These are phyloP conservation scores for Elephas maximus DNA, from an alignment of 2,113 vertebrate species.

Conservation along the genomic window DNA sequence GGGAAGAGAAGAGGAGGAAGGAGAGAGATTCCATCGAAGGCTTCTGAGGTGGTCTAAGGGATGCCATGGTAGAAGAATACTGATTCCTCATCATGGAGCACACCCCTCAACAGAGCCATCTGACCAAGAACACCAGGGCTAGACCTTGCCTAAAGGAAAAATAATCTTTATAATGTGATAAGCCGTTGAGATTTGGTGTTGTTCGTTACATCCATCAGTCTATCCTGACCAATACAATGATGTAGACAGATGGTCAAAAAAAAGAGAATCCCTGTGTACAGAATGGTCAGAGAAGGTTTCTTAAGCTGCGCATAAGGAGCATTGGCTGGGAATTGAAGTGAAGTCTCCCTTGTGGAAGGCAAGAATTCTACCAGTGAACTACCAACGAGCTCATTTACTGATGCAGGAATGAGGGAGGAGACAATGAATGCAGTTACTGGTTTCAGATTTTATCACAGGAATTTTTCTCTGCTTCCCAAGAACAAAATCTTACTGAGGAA, in stretches of 20 bases:
- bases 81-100: background rate
- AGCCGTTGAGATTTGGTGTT: background rate
- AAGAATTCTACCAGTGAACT: background rate
- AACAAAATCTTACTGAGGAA: background rate
- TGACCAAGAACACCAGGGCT: background rate
- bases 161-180: background rate
- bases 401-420: background rate
- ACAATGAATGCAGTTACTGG: background rate
- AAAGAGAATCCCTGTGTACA: background rate
- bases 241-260: background rate
- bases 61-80: background rate
- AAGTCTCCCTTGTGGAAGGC: background rate
- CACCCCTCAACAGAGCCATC: background rate
- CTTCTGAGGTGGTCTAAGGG: too few species aligned
- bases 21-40: background rate
- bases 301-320: background rate
- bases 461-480: constrained; percentile 11
- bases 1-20: background rate
- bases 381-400: background rate
- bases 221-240: background rate
- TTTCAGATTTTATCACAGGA: background rate
- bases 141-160: background rate
- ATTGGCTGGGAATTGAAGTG: background rate
- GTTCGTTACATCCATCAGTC: background rate
- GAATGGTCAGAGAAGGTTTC: background rate